Base-by-base conservation (phyloP, 2,888 invertebrate species). In the Oscheius sp. region DNA sequence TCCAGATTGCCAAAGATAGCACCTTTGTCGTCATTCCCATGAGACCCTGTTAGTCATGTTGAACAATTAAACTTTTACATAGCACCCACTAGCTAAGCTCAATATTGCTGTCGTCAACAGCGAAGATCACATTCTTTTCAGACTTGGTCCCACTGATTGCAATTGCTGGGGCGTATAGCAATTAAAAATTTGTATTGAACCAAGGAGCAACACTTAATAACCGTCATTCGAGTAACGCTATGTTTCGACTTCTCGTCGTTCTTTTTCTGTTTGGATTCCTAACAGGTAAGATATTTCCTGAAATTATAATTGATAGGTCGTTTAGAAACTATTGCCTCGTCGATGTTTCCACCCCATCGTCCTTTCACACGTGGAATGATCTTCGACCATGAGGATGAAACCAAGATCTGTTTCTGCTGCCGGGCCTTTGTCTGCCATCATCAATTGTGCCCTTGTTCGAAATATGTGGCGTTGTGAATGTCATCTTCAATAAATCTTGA, bases 391-490 rank as follows among this genome's bases (percentile, higher is more conserved):
- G 54, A 54, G 22, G 54, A 54, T 22, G 32, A 32, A 6, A 20
- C 54, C 17, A 54, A 54, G 24, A 54, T 64, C 33, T 79, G 79
- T 66, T 79, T 78, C 62, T 79, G 79, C 47, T 79, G 79, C 54
- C 59, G 79, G 33, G 73, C 79, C 14, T 78, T 74, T 59, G 74
- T 77, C 17, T 79, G 79, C 51, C 76, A 74, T 36, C 77, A 78
- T 67, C 79, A 78, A 67, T 59, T 74, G 59, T 79, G 79, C 32
- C 79, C 79, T 8, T 79, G 79, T 61, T 75, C 78, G 3, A 71
- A 73, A 41, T 79, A 75, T 51, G 69, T 70, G 3, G 73, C 73
- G 17, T 73, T 26, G 20, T 45, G 17, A 17, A 8, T 32, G 14
- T 8, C n/a, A 41, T 14, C 12, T 9, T 24, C 24, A 59, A 28